phyloP scores from a whole-genome alignment of 2,113 vertebrate genomes.

The Nesospiza acunhae region DNA sequence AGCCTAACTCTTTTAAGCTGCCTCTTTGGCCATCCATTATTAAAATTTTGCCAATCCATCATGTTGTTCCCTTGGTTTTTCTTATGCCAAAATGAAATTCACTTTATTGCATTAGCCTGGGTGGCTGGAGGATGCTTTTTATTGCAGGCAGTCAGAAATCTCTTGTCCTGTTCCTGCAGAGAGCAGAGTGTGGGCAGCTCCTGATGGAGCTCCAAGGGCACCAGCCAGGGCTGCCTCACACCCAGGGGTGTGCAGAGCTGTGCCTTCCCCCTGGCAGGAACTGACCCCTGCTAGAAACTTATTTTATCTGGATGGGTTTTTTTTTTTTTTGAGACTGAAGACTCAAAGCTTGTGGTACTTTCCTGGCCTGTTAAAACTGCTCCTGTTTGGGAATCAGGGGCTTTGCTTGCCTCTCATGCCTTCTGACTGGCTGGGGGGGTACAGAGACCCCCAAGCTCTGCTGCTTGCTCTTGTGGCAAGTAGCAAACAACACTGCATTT shows the following conservation, averaged over 20 bases:
- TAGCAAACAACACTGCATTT: not conserved
- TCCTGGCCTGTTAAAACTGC: not conserved
- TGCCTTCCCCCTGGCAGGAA: not conserved
- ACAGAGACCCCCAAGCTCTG: not conserved
- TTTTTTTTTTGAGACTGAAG: not conserved
- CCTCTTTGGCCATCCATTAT: conserved; percentile 6
- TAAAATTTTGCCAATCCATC: conserved; percentile 40
- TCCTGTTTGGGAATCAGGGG: not conserved
- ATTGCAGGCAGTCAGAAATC: not conserved
- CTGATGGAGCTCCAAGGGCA: not conserved
- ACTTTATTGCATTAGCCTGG: conserved; percentile 15
- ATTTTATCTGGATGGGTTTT: not conserved
- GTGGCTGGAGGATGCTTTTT: not conserved
- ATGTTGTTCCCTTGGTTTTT: not conserved
- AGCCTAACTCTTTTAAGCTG: conserved; percentile 23
- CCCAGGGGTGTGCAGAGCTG: not conserved
- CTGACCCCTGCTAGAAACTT: not conserved
- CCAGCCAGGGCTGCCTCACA: not conserved
- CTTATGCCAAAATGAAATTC: conserved; percentile 16
- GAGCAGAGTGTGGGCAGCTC: not conserved
- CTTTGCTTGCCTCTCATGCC: not conserved
- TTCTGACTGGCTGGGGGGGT: not conserved
- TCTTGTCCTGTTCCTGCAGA: not conserved
- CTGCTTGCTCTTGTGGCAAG: not conserved
- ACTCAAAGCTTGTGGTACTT: not conserved